Evolutionary conservation across 2,797 vertebrate species (phyloP).

Genomic region (Sorex maritimensis): DNA sequence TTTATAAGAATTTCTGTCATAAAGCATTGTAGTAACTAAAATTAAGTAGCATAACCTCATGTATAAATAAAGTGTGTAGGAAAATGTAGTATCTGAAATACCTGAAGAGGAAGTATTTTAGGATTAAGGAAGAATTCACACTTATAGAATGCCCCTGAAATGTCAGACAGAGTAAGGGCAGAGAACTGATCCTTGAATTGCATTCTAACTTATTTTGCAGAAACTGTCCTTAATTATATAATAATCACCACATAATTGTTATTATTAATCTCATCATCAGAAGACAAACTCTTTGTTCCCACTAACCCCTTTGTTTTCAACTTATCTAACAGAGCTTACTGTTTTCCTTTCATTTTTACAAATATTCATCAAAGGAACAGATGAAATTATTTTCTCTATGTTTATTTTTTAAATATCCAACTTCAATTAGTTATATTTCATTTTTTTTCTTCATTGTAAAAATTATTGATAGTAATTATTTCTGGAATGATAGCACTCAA

Average conservation of each 20-base stretch:
- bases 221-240: background rate
- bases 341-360: background rate
- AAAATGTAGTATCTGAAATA: background rate
- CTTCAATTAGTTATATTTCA: background rate
- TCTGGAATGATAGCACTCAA: no score
- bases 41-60: background rate
- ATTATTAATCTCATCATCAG: background rate
- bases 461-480: background rate
- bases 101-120: background rate
- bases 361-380: background rate
- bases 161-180: background rate
- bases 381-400: background rate
- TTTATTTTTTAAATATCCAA: conserved; percentile 27
- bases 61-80: background rate
- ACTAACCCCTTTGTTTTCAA: background rate
- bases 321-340: background rate
- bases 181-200: background rate
- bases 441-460: background rate
- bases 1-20: background rate
- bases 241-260: background rate
- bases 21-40: background rate
- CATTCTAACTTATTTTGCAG: background rate
- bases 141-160: background rate
- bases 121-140: background rate
- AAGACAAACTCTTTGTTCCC: background rate